Percentiles rank a stretch among this genome's conserved stretches.
Evolutionary conservation across 1,140 invertebrate genomes (phyloP).

Genomic region (Pinna nobilis): DNA sequence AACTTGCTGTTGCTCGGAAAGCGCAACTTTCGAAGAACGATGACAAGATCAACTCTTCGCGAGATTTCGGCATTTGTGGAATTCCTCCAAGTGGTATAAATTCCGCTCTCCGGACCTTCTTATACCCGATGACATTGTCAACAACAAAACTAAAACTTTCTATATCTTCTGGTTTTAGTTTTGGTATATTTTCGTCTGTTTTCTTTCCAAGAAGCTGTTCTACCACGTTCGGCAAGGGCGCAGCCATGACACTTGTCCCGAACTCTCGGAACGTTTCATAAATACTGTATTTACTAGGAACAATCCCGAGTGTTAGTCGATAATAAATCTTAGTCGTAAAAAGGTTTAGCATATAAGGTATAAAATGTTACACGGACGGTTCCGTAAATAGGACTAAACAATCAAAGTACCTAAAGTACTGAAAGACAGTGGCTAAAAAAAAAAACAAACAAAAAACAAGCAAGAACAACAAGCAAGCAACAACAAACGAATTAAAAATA

Average conservation of each 20-base stretch:
- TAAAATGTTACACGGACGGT: too few species aligned
- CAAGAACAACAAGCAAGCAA: too few species aligned
- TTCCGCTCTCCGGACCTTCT: constrained; percentile 27
- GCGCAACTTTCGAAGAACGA: constrained; percentile 91
- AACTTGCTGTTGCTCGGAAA: constrained; percentile 93
- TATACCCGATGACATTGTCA: constrained; percentile 55
- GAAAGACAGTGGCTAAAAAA: too few species aligned
- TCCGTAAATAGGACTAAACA: too few species aligned
- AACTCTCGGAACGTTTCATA: too few species aligned
- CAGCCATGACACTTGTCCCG: constrained; percentile 43
- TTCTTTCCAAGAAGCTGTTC: background rate
- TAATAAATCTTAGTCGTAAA: too few species aligned
- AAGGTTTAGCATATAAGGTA: too few species aligned
- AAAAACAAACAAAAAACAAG: too few species aligned
- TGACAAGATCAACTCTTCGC: constrained; percentile 79
- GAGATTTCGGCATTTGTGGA: constrained; percentile 51
- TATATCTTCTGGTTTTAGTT: constrained; percentile 45
- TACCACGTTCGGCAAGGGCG: constrained; percentile 36
- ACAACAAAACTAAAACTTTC: constrained; percentile 56
- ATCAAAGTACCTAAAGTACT: too few species aligned
- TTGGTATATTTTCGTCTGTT: constrained; percentile 11
- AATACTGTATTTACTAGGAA: too few species aligned
- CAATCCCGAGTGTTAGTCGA: too few species aligned
- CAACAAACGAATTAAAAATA: too few species aligned
- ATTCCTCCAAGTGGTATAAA: constrained; percentile 48